These are phyloP conservation scores for Antheraea pernyi DNA, from an alignment of 1,140 invertebrate species.

Conservation along the genomic window DNA sequence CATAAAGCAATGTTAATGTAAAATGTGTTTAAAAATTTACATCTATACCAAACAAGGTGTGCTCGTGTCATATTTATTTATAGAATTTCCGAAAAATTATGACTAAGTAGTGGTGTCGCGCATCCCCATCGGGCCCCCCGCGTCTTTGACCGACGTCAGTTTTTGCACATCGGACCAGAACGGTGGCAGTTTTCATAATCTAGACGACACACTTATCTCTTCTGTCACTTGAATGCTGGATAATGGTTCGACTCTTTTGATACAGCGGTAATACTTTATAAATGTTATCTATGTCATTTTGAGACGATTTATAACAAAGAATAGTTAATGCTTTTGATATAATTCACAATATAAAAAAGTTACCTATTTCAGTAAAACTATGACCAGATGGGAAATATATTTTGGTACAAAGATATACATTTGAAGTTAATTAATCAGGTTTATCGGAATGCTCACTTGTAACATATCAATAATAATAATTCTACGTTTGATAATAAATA, in stretches of 20 bases:
- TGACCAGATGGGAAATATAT: too few species aligned
- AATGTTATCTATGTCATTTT: constrained; percentile 3
- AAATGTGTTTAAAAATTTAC: background rate
- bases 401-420: too few species aligned
- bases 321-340: too few species aligned
- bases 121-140: constrained; percentile 57
- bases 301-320: background rate
- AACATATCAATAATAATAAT: too few species aligned
- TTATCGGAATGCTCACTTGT: too few species aligned
- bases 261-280: constrained; percentile 11
- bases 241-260: constrained; percentile 13
- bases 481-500: too few species aligned
- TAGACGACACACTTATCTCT: constrained; percentile 49
- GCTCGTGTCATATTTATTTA: constrained; percentile 2
- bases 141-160: constrained; percentile 66
- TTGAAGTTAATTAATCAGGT: too few species aligned
- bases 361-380: too few species aligned
- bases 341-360: too few species aligned
- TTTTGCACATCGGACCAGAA: constrained; percentile 52
- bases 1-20: background rate
- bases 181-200: constrained; percentile 44
- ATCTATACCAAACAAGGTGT: background rate
- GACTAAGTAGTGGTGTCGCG: constrained; percentile 27
- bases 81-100: constrained; percentile 14
- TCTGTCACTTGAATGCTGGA: constrained; percentile 16